Evolutionary conservation across 1,140 invertebrate species (phyloP).

Genomic region (Himalopsyche phryganea): DNA sequence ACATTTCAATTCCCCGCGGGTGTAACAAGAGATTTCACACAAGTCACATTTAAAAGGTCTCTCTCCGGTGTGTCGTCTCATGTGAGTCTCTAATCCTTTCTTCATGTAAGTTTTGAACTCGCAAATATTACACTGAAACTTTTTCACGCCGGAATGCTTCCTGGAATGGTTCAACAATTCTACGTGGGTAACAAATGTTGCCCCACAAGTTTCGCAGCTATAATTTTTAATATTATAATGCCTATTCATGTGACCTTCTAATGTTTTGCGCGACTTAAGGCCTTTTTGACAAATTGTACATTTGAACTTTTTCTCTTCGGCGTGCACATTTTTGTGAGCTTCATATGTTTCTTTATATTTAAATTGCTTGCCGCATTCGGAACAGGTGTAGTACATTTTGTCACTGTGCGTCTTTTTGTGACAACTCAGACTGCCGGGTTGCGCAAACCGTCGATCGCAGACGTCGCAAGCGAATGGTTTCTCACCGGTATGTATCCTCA

Average conservation of each 20-base stretch:
- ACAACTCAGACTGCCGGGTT: constrained; percentile 47
- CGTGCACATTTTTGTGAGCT: constrained; percentile 46
- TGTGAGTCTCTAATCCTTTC: constrained; percentile 47
- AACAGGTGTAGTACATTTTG: constrained; percentile 55
- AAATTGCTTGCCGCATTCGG: constrained; percentile 61
- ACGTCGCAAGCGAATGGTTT: constrained; percentile 52
- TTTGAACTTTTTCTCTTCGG: constrained; percentile 38
- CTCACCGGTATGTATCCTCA: constrained; percentile 54
- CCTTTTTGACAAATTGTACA: constrained; percentile 41
- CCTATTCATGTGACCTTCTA: constrained; percentile 45
- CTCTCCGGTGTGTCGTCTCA: constrained; percentile 49
- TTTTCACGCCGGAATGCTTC: constrained; percentile 42
- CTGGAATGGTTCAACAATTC: constrained; percentile 48
- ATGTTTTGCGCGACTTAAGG: constrained; percentile 45
- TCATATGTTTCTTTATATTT: constrained; percentile 50
- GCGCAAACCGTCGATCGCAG: constrained; percentile 59
- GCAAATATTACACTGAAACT: constrained; percentile 48
- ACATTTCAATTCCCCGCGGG: constrained; percentile 43
- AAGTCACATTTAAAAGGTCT: constrained; percentile 45
- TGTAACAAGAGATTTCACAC: constrained; percentile 45
- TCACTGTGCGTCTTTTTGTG: constrained; percentile 52
- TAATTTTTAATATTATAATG: constrained; percentile 50
- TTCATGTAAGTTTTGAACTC: constrained; percentile 49
- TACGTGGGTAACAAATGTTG: constrained; percentile 46
- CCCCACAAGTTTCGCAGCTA: constrained; percentile 50